Evolutionary conservation across 2,888 invertebrate genomes (phyloP).

Genomic region (Amiota communis): DNA sequence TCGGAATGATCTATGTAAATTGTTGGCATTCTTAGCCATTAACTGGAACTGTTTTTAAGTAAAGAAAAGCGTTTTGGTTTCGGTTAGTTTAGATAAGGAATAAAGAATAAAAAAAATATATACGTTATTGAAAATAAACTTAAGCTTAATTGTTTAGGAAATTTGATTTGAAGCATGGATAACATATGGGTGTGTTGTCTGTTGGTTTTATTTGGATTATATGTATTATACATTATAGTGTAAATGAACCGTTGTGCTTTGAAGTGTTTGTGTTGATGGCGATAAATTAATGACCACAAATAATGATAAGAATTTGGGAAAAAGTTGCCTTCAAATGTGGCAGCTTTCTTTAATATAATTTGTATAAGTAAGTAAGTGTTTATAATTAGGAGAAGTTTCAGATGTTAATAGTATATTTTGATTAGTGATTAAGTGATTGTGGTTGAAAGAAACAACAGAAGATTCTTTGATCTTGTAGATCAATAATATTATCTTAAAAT

Average conservation of each 20-base stretch:
- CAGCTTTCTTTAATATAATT: neutral
- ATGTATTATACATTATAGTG: neutral
- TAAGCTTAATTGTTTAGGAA: constrained; percentile 55
- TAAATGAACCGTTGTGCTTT: constrained; percentile 2
- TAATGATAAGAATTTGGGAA: constrained; percentile 51
- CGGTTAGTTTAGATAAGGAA: constrained; percentile 26
- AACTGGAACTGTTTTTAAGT: constrained; percentile 7
- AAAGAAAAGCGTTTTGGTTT: neutral
- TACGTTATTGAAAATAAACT: constrained; percentile 44
- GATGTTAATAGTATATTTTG: neutral
- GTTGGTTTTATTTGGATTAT: neutral
- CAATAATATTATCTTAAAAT: no score
- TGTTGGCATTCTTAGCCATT: constrained; percentile 18
- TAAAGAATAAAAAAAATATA: neutral
- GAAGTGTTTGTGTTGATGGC: constrained; percentile 43
- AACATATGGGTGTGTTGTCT: constrained; percentile 30
- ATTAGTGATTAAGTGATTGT: no score
- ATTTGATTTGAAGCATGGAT: constrained; percentile 48
- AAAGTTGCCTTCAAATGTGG: neutral
- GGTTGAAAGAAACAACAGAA: no score
- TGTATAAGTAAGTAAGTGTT: neutral
- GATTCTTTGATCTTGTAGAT: no score
- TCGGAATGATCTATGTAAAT: constrained; percentile 25
- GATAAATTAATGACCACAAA: constrained; percentile 62
- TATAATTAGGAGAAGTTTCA: neutral